Evolutionary conservation across 2,797 vertebrate genomes (phyloP).

Genomic region (Sebastes glaucus): DNA sequence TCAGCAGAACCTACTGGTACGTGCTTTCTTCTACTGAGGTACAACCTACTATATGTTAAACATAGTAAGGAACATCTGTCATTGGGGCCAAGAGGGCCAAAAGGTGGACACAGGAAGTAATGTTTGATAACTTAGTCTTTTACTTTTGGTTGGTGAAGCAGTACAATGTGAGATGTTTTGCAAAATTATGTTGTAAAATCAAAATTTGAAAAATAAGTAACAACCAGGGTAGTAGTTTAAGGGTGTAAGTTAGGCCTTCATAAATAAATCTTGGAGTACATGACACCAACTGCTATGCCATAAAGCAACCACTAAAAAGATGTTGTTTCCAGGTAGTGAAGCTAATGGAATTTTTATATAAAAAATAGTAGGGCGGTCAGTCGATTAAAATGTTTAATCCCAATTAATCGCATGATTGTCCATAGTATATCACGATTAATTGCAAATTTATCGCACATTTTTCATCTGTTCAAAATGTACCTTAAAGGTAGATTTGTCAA

Average conservation of each 20-base stretch:
- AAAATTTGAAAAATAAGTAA: neutral
- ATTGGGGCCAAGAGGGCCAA: neutral
- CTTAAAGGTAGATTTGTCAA: too few species aligned
- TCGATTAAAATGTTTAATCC: too few species aligned
- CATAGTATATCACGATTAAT: accelerated
- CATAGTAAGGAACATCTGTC: neutral
- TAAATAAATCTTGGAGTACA: neutral
- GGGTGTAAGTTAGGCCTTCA: neutral
- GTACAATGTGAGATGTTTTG: neutral
- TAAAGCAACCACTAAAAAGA: neutral
- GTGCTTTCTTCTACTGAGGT: neutral
- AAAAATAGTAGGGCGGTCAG: too few species aligned
- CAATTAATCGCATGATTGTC: too few species aligned
- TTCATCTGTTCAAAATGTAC: too few species aligned
- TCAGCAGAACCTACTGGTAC: neutral
- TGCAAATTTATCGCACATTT: accelerated
- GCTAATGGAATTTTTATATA: neutral
- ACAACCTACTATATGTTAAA: neutral
- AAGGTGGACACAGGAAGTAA: neutral
- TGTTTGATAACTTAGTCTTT: accelerated
- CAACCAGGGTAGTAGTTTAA: neutral
- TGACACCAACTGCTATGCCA: neutral
- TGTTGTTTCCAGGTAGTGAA: neutral
- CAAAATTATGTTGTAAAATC: neutral
- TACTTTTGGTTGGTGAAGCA: neutral